phyloP scores from a whole-genome alignment of 2,888 invertebrate genomes.

The Eumerus sabulonum region DNA sequence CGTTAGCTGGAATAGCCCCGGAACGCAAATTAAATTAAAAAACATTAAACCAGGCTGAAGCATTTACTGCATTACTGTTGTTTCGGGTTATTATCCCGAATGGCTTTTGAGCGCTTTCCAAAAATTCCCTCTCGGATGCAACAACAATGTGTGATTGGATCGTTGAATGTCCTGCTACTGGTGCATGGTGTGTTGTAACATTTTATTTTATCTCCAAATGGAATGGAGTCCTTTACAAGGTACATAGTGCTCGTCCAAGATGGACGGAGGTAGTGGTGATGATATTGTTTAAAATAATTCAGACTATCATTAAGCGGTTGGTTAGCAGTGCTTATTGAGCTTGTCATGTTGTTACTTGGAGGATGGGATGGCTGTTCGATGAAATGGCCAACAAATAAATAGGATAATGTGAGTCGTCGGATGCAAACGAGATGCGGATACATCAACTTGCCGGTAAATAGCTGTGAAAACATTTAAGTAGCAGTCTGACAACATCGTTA shows the following conservation, averaged over 20 bases:
- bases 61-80: constrained; percentile 39
- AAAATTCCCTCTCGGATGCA: constrained; percentile 62
- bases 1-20: constrained; percentile 64
- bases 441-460: constrained; percentile 53
- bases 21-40: constrained; percentile 71
- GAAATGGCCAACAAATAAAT: constrained; percentile 40
- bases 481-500: constrained; percentile 63
- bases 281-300: constrained; percentile 68
- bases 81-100: constrained; percentile 68
- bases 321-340: constrained; percentile 69
- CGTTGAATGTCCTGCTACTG: constrained; percentile 19
- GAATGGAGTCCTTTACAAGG: constrained; percentile 12
- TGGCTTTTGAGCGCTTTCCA: constrained; percentile 69
- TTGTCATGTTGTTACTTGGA: constrained; percentile 62
- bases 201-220: constrained; percentile 64
- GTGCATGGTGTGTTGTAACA: constrained; percentile 50
- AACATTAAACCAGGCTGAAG: constrained; percentile 69
- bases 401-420: constrained; percentile 18
- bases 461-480: constrained; percentile 62
- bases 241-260: constrained; percentile 10
- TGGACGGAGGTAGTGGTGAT: constrained; percentile 23
- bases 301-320: constrained; percentile 69
- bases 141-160: constrained; percentile 56
- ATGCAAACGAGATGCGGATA: constrained; percentile 59
- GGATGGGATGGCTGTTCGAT: constrained; percentile 1